Conservation (phyloP, 1,140 invertebrate genomes). For the Drosophila hydei region DNA sequence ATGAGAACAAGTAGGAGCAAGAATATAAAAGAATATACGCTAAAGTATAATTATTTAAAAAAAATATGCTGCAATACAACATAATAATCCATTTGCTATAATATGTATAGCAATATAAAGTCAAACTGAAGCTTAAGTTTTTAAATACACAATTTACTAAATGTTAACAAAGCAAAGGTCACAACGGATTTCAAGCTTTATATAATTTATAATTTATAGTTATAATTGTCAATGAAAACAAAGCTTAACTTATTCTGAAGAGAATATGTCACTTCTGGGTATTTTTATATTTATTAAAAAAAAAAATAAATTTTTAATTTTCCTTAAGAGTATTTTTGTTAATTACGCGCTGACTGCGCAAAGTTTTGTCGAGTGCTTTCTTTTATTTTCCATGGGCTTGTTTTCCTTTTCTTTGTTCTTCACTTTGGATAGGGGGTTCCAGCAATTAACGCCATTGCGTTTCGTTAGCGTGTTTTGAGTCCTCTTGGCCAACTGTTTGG, state of each 20-base stretch:
- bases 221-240: no score
- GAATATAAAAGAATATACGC: no score
- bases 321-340: conserved; percentile 33
- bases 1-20: no score
- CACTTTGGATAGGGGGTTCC: conserved; percentile 29
- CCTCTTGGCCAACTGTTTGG: conserved; percentile 32
- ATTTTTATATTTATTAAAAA: neutral
- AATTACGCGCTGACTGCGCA: conserved; percentile 55
- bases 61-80: no score
- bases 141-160: no score
- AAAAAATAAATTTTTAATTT: neutral
- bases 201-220: no score
- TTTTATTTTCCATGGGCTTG: conserved; percentile 29
- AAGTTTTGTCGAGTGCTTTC: conserved; percentile 61
- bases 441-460: conserved; percentile 68
- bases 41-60: no score
- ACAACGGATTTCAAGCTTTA: no score
- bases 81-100: no score
- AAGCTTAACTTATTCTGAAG: neutral
- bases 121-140: no score
- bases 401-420: conserved; percentile 28
- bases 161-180: no score
- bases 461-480: conserved; percentile 48
- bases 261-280: neutral
- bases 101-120: no score